Percentiles rank a stretch among this genome's conserved stretches.
These are phyloP conservation scores for Porites australiensis DNA, from an alignment of 64 coral and sea anemone genomes.

Conservation along the genomic window DNA sequence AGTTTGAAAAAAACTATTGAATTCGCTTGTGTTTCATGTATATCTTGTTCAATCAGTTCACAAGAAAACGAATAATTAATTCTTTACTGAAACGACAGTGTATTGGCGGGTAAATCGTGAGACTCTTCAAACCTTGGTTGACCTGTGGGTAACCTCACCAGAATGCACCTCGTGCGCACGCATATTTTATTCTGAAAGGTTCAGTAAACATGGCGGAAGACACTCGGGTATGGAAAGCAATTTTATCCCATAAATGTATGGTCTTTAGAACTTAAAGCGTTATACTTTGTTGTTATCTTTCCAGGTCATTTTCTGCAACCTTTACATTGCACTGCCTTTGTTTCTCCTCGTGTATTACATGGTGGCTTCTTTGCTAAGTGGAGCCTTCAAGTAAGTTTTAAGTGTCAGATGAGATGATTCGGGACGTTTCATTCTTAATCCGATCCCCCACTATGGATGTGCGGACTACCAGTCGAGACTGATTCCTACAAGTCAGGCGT, in stretches of 20 bases:
- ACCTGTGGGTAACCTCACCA: not conserved
- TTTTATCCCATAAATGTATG: not conserved
- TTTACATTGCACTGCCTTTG: constrained; percentile 65
- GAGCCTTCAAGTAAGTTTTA: constrained; percentile 83
- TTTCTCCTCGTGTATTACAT: constrained; percentile 93
- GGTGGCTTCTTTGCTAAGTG: constrained; percentile 82
- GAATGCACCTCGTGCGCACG: not conserved
- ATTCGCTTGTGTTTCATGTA: no score
- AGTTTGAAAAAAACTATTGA: no score
- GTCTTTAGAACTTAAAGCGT: not conserved
- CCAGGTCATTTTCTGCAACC: constrained; percentile 87
- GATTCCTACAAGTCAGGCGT: no score
- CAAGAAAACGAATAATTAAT: no score
- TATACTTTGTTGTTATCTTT: not conserved
- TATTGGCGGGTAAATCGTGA: no score
- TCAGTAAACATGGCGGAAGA: constrained; percentile 46
- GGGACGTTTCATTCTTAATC: no score
- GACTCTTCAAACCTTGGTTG: not conserved
- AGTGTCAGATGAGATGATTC: no score
- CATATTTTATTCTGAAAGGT: not conserved
- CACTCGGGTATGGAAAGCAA: constrained; percentile 3
- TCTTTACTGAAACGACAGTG: no score
- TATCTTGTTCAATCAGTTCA: no score
- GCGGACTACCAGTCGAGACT: no score
- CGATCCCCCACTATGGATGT: no score